Evolutionary conservation across 2,113 vertebrate species (phyloP).

Genomic region (Copsychus sechellarum): DNA sequence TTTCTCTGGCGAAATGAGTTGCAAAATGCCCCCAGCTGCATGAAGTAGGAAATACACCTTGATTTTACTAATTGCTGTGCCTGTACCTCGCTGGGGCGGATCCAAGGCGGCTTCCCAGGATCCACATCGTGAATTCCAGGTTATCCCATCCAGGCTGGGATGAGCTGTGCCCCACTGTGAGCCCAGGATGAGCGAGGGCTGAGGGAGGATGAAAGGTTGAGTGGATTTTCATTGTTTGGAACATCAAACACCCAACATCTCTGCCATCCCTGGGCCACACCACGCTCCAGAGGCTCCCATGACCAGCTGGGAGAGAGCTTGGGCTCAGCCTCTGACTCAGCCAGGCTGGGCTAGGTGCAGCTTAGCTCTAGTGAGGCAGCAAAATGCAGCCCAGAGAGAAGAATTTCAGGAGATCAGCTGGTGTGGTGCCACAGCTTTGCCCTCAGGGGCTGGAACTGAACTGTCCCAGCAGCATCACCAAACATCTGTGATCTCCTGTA

Average conservation of each 20-base stretch:
- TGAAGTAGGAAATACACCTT: conserved; percentile 62
- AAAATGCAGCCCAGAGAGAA: not conserved
- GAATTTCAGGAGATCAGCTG: not conserved
- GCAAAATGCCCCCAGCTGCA: conserved; percentile 66
- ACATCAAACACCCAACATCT: not conserved
- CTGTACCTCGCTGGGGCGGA: not conserved
- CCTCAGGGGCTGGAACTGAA: fast-evolving
- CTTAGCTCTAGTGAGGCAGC: not conserved
- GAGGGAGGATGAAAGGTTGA: not conserved
- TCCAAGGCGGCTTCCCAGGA: not conserved
- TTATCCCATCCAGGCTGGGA: not conserved
- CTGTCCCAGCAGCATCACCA: fast-evolving
- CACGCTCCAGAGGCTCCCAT: fast-evolving
- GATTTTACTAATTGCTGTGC: conserved; percentile 36
- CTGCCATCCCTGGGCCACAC: not conserved
- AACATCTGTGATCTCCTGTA: fast-evolving
- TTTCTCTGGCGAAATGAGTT: conserved; percentile 25
- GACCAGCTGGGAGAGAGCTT: fast-evolving
- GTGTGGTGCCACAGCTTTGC: not conserved
- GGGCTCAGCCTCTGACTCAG: fast-evolving
- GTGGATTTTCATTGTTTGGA: not conserved
- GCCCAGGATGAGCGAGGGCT: not conserved
- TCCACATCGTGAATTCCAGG: not conserved
- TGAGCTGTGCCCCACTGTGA: not conserved
- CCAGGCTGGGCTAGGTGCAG: not conserved